Base-by-base conservation (phyloP, 2,888 invertebrate species). In the Smittia sp. region DNA sequence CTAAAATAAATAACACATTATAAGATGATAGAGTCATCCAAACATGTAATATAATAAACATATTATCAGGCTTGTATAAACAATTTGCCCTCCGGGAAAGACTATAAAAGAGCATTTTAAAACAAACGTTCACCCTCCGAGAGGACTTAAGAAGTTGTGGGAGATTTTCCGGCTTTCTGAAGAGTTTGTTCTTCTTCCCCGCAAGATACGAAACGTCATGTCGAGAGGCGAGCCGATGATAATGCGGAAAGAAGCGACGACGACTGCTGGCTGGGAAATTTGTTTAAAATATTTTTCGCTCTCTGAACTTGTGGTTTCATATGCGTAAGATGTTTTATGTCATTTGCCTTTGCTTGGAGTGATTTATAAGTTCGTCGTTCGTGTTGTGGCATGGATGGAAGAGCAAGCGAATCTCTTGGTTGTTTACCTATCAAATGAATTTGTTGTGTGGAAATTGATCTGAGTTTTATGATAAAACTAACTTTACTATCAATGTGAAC, bases 71-170 rank as follows among this genome's bases (percentile, higher is more conserved):
- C 25, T 18, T 63, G 25, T 63, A 25, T 27, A 63, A 63, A 63
- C 63, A 63, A 63, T 63, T 63, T 63, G 63, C 63, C 25, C 63
- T 25, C 32, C 24, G 25, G 63, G 9, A 32, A 63, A 25, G 63
- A 63, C 63, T 27, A 63, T 63, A 25, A 63, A 25, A 25, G 13
- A 63, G 18, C 15, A 58, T 58, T 58, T 58, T 58, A 58, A 58
- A 58, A 20, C 46, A 46, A 32, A 32, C 32, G 9, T 11, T 46
- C 46, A 46, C 46, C 46, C 46, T 46, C 46, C 15, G 11, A 15
- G n/a, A 46, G 15, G 46, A 46, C 15, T 46, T 46, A 46, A 46
- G 46, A 46, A 46, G 46, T 46, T 46, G 46, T 46, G 46, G 46
- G 46, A 46, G 46, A 46, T 46, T 46, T 46, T 38, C 38, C 38